A percentile compares a stretch with the other conserved stretches of the same genome.
These are phyloP conservation scores for Sphenopsis melanotis DNA, from an alignment of 2,797 vertebrate genomes.

Conservation along the genomic window DNA sequence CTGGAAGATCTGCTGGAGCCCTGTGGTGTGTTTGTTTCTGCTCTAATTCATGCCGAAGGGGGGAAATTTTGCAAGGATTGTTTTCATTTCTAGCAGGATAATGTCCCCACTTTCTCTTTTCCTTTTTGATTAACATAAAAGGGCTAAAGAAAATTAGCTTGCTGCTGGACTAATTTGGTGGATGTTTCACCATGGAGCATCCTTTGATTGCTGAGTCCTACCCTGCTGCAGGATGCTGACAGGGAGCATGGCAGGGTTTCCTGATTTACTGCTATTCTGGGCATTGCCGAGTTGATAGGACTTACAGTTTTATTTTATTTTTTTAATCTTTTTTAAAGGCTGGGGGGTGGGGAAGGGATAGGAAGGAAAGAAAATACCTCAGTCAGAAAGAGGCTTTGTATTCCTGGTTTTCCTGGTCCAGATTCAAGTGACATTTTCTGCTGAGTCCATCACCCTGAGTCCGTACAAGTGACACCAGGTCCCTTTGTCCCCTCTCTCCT, in stretches of 20 bases:
- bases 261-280: neutral
- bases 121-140: neutral
- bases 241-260: neutral
- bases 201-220: neutral
- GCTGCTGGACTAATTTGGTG: neutral
- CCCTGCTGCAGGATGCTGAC: neutral
- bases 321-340: neutral
- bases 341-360: neutral
- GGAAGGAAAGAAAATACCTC: neutral
- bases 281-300: neutral
- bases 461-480: constrained; percentile 50
- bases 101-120: neutral
- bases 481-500: constrained; percentile 62
- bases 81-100: constrained; percentile 8
- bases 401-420: neutral
- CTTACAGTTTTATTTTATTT: neutral
- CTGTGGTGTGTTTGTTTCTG: neutral
- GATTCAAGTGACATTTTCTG: constrained; percentile 62
- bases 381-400: constrained; percentile 41
- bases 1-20: constrained; percentile 8
- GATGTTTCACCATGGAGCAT: neutral
- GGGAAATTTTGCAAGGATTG: neutral
- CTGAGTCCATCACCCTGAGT: neutral
- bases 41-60: neutral
- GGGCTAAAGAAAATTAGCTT: constrained; percentile 9